Evolutionary conservation across 2,113 vertebrate species (phyloP), one percentile per base, ranked within the genome.

Genomic region (Hydropotes inermis): DNA sequence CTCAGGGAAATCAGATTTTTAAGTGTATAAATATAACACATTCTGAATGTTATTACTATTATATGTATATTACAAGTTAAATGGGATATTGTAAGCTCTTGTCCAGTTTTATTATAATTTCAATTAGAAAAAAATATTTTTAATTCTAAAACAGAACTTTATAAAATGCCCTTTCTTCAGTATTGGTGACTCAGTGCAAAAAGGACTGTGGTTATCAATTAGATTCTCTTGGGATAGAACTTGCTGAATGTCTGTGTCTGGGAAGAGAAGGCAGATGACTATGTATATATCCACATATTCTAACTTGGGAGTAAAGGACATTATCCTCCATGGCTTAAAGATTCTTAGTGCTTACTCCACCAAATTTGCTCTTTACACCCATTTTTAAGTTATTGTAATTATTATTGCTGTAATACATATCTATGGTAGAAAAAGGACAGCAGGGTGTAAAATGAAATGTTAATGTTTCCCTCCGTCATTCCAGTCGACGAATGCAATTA

Each of bases 41-140:
- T 17, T 54, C 15, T 45, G 21, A 39, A 7, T 64, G 12, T 23
- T 70, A 39, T 39, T 94, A 17, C 9, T 58, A 15, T 60, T 27
- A 86, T 64, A 60, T 33, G 2, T 33, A 55, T 23, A 5, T 95
- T 89, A n/a, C 47, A 67, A 39, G 17, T 55, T 94, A 85, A 92
- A 64, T 58, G 61, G 36, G 11, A 36, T 50, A 86, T 92, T 55
- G 17, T 96, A 30, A 87, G 15, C 91, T 96, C 58, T 60, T 92
- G 67, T 94, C 28, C 12, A 93, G 25, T 92, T 95, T 91, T 82
- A 88, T 50, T 82, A 60, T 95, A 78, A 76, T 78, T 81, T 86
- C 8, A 50, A 43, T 61, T 60, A 50, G 78, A 95, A 92, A 81
- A 67, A 81, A 16, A 1, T 5, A 50, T 23, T 47, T 61, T 57